Conservation (phyloP, 2,113 vertebrate species). For the Ibidorhyncha struthersii region DNA sequence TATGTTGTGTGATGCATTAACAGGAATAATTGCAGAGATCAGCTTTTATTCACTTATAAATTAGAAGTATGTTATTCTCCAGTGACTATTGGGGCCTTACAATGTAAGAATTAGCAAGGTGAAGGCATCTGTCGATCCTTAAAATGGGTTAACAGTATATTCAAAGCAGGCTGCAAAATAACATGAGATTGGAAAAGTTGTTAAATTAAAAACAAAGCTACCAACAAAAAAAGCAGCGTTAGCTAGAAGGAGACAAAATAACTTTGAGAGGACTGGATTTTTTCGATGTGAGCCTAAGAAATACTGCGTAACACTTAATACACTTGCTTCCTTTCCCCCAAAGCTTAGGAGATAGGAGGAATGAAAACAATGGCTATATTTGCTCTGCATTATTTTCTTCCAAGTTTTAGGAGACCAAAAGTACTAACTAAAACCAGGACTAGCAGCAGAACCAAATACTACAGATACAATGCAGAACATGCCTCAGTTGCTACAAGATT, state of each 20-base stretch:
- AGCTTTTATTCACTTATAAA: background rate
- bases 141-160: background rate
- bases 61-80: background rate
- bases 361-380: background rate
- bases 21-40: background rate
- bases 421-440: background rate
- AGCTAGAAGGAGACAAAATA: background rate
- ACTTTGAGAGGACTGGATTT: background rate
- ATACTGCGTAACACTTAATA: background rate
- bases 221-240: background rate
- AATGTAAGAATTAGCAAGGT: background rate
- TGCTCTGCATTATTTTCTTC: background rate
- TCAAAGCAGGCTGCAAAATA: background rate
- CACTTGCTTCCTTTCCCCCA: background rate
- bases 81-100: background rate
- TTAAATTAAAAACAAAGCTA: background rate
- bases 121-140: background rate
- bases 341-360: background rate
- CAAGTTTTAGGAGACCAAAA: background rate
- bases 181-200: background rate
- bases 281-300: background rate
- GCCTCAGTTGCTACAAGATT: background rate
- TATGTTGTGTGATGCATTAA: background rate
- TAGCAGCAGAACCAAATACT: background rate
- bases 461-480: background rate